Conservation (phyloP, 2,888 invertebrate genomes). For the Philereme transversata region DNA sequence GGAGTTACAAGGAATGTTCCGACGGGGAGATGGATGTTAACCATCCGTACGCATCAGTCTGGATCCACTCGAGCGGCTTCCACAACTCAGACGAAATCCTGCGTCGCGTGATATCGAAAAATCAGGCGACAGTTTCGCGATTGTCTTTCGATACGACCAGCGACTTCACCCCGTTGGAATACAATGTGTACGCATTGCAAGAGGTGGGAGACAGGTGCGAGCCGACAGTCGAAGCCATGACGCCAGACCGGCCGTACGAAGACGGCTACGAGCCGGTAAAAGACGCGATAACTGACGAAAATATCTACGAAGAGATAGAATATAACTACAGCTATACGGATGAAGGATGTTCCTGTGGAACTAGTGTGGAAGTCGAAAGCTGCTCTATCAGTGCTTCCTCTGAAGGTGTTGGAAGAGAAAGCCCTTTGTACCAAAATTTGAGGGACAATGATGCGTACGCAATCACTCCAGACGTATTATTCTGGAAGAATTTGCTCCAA, state of each 20-base stretch:
- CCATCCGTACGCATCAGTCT: conserved; percentile 69
- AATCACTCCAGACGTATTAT: conserved; percentile 78
- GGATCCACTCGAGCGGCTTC: conserved; percentile 77
- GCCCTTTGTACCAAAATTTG: conserved; percentile 76
- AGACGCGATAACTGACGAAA: conserved; percentile 75
- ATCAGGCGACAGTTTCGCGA: conserved; percentile 68
- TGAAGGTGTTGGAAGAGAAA: conserved; percentile 70
- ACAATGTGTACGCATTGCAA: conserved; percentile 69
- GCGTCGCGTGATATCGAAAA: conserved; percentile 61
- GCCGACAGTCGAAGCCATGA: conserved; percentile 70
- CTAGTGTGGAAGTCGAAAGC: conserved; percentile 78
- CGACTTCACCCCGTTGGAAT: conserved; percentile 65
- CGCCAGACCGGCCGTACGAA: conserved; percentile 74
- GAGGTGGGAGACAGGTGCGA: conserved; percentile 79
- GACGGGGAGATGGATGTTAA: conserved; percentile 57
- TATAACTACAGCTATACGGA: conserved; percentile 71
- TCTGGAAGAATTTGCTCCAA: conserved; percentile 79
- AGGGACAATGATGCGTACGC: conserved; percentile 77
- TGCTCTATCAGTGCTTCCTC: conserved; percentile 77
- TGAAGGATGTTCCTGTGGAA: conserved; percentile 76
- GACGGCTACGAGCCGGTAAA: conserved; percentile 78
- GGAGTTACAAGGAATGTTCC: conserved; percentile 77
- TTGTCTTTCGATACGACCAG: conserved; percentile 71
- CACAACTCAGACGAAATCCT: conserved; percentile 75
- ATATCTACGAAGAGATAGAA: conserved; percentile 79